A percentile compares a stretch with the other conserved stretches of the same genome.
These are phyloP conservation scores for Raja brachyura DNA, from an alignment of 2,113 vertebrate species.

Conservation along the genomic window DNA sequence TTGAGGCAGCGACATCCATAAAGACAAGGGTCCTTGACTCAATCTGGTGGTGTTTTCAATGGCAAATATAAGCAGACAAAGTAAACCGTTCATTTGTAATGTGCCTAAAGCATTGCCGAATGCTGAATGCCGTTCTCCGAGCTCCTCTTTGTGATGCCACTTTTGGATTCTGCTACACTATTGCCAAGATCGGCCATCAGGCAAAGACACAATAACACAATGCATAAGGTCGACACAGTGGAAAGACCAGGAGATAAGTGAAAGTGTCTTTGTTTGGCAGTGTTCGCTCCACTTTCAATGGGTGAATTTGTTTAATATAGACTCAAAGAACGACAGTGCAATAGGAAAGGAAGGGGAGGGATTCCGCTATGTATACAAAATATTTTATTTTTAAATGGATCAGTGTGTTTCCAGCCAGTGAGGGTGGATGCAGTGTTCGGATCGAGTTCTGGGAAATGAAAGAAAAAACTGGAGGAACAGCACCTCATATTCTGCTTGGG, in stretches of 20 bases:
- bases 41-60: neutral
- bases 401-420: neutral
- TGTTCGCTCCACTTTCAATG: neutral
- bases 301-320: neutral
- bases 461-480: too few relatives aligned
- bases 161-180: neutral
- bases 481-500: too few relatives aligned
- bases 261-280: neutral
- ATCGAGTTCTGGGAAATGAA: neutral
- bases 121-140: neutral
- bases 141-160: neutral
- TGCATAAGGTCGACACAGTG: neutral
- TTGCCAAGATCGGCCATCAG: neutral
- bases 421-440: neutral
- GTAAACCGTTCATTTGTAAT: neutral
- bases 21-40: neutral
- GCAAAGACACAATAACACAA: neutral
- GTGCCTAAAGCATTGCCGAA: neutral
- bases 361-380: neutral
- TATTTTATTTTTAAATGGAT: neutral
- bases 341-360: neutral
- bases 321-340: neutral
- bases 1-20: neutral
- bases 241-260: neutral
- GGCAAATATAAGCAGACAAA: neutral